phyloP scores from a whole-genome alignment of 2,888 invertebrate species.

The Nomada flava region DNA sequence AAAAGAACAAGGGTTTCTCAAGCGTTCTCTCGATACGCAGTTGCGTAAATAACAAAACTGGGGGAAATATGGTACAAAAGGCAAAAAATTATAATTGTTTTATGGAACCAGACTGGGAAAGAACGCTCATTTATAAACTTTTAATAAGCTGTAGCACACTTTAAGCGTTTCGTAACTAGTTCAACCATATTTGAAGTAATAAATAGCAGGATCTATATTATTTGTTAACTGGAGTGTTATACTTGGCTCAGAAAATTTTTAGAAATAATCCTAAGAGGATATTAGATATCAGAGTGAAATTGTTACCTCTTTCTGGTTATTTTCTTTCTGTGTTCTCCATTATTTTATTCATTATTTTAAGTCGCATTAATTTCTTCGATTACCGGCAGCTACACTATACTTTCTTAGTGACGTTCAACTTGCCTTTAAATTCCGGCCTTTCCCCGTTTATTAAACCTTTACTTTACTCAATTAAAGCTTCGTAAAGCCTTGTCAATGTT shows the following conservation, averaged over 20 bases:
- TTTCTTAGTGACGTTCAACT: too few species aligned
- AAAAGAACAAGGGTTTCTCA: slow-evolving; percentile 10
- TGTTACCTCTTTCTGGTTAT: too few species aligned
- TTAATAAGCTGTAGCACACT: slow-evolving; percentile 13
- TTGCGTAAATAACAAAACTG: slow-evolving; percentile 20
- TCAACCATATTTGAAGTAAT: background rate
- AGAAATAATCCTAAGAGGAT: too few species aligned
- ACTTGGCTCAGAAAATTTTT: background rate
- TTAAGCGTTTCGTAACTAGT: slow-evolving; percentile 8
- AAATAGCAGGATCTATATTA: background rate
- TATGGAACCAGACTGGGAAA: background rate
- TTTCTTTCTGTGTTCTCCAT: too few species aligned
- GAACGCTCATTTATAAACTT: background rate
- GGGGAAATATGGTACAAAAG: background rate
- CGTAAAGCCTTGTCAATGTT: too few species aligned
- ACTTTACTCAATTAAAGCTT: too few species aligned
- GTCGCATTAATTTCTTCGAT: too few species aligned
- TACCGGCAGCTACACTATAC: too few species aligned
- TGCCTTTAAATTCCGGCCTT: too few species aligned
- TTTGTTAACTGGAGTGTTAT: background rate
- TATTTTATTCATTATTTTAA: too few species aligned
- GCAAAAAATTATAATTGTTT: slow-evolving; percentile 3
- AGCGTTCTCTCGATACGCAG: background rate
- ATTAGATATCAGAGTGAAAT: too few species aligned
- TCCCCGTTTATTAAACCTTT: too few species aligned